These are phyloP conservation scores for Ciona savignyi DNA, from an alignment of 23 tunicate genomes.

Conservation along the genomic window DNA sequence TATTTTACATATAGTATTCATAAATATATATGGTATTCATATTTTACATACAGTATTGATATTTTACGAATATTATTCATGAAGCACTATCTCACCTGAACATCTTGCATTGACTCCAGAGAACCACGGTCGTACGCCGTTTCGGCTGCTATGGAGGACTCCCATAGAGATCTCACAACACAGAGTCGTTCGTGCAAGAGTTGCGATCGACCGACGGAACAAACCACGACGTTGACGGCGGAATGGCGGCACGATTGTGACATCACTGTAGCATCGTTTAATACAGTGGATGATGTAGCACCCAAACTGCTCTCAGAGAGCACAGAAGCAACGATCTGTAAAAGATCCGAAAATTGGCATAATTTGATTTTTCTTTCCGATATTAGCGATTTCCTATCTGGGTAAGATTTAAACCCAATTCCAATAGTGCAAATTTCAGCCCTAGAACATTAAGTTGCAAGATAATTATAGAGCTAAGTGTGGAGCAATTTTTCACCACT, in stretches of 20 bases:
- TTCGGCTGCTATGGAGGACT: slow-evolving; percentile 60
- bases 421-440: too few species aligned
- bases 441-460: too few species aligned
- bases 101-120: slow-evolving; percentile 20
- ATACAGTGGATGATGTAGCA: background rate
- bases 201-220: slow-evolving; percentile 41
- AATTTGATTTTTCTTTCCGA: too few species aligned
- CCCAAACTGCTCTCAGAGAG: background rate
- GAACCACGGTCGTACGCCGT: slow-evolving; percentile 39
- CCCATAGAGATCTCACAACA: slow-evolving; percentile 47
- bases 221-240: slow-evolving; percentile 57
- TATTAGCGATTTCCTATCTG: too few species aligned
- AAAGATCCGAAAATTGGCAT: too few species aligned
- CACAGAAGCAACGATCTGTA: background rate
- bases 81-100: slow-evolving; percentile 15
- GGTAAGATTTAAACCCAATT: too few species aligned
- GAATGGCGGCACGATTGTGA: slow-evolving; percentile 2
- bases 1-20: too few species aligned
- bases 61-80: background rate
- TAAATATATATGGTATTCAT: too few species aligned
- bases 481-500: too few species aligned
- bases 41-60: too few species aligned
- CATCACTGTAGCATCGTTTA: background rate
- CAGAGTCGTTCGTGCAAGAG: slow-evolving; percentile 33
- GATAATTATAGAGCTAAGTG: too few species aligned